Evolutionary conservation across 2,888 invertebrate species (phyloP), one percentile per base, ranked within the genome.

Genomic region (Stegana nigrithorax): DNA sequence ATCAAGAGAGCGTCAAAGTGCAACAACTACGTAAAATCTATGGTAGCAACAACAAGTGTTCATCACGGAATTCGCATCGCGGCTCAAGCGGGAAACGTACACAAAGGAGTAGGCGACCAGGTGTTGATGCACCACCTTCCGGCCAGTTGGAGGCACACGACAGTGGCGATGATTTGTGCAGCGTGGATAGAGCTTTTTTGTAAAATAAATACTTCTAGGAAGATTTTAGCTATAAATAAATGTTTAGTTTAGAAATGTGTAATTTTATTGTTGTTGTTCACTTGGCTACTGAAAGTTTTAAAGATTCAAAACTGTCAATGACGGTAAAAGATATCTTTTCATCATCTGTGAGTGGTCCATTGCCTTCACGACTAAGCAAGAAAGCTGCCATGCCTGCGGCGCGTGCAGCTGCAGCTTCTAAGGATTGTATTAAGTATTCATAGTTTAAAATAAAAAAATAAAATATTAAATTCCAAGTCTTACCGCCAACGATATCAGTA

Each of bases 371-470:
- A 60, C 89, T 87, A 2, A 96, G 89, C 25, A 97, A 83, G 4
- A 89, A 88, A 10, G 90, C 87, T 50, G 89, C 87, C 62, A 95
- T 68, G 10, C 94, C 95, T 0, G 94, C 92, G 29, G 87, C 84
- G 45, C 88, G 88, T 0, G 97, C 96, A 55, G 97, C 96, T 81
- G 89, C 88, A 0, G 93, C 95, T 87, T 97, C 97, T 95, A 32
- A 32, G n/a, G 32, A 4, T 10, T 12, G 2, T 12, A 12, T 32
- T 32, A 21, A 12, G 29, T 7, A 36, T 42, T 10, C 26, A 6
- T 27, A 21, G 29, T 39, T 19, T 23, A 44, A 2, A 6, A 6
- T 21, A n/a, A 39, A 32, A 60, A 12, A 39, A 55, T 6, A 39
- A 39, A 39, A n/a, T 39, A 39, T 4, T 14, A 6, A 39, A 39